These are phyloP conservation scores for Sebastes aleutianus DNA, from an alignment of 2,797 vertebrate species.

Conservation along the genomic window DNA sequence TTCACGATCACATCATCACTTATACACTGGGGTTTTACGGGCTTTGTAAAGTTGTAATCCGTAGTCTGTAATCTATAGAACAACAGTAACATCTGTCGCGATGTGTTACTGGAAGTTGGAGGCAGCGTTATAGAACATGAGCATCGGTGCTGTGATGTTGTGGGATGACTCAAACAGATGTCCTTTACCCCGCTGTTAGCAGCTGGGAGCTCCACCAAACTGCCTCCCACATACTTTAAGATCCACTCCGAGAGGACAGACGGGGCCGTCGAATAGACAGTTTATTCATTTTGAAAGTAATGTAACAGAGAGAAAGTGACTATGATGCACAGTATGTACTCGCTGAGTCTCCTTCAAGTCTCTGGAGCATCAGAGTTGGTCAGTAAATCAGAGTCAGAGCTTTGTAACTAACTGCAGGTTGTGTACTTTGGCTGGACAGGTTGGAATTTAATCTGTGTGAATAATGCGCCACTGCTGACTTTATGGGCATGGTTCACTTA, in stretches of 20 bases:
- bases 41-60: neutral
- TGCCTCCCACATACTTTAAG: constrained; percentile 33
- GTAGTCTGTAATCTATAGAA: neutral
- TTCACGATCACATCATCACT: neutral
- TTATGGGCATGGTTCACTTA: neutral
- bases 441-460: neutral
- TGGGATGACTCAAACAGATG: constrained; percentile 59
- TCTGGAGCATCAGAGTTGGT: neutral
- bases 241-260: constrained; percentile 10
- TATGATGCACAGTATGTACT: neutral
- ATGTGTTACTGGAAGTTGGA: constrained; percentile 34
- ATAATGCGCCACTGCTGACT: constrained; percentile 18
- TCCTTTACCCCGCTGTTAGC: constrained; percentile 44
- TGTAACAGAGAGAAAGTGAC: neutral
- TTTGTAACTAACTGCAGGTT: neutral
- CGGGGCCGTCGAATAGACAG: neutral
- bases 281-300: neutral
- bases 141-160: constrained; percentile 24
- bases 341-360: neutral
- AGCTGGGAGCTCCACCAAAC: constrained; percentile 46
- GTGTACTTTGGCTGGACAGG: constrained; percentile 23
- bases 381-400: neutral
- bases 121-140: constrained; percentile 2
- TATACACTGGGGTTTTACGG: neutral
- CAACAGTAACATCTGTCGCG: constrained; percentile 12